These are phyloP conservation scores for Adelosebastes latens DNA, from an alignment of 2,797 vertebrate species.

Conservation along the genomic window DNA sequence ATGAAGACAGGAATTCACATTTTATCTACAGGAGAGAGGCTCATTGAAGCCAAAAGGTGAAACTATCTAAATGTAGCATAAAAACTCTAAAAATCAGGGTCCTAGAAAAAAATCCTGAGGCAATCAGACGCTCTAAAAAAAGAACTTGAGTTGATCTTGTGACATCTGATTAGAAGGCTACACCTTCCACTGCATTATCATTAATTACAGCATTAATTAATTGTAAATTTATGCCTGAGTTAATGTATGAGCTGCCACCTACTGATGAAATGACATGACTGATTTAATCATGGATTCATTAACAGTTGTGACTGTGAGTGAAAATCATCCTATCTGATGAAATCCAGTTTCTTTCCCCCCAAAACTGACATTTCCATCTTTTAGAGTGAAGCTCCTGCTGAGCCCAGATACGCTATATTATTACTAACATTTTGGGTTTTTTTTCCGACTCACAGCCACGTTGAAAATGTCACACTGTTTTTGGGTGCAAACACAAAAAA, in stretches of 20 bases:
- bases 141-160: conserved; percentile 5
- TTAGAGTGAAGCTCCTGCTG: neutral
- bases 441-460: neutral
- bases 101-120: neutral
- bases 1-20: neutral
- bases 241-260: conserved; percentile 36
- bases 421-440: fast-evolving
- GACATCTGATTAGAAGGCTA: conserved; percentile 45
- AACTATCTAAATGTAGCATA: neutral
- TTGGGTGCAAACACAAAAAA: neutral
- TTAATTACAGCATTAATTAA: conserved; percentile 48
- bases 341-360: neutral
- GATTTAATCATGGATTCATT: conserved; percentile 42
- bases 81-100: neutral
- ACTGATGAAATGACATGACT: conserved; percentile 33
- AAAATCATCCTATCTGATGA: conserved; percentile 18
- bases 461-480: conserved; percentile 9
- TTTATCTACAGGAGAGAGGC: neutral
- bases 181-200: conserved; percentile 34
- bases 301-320: conserved; percentile 1
- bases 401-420: neutral
- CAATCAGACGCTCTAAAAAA: conserved; percentile 9
- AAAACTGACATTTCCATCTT: conserved; percentile 4
- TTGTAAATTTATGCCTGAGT: conserved; percentile 47
- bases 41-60: neutral